Conservation (phyloP, 2,797 vertebrate species). For the Rhabdophis nuchalis region DNA sequence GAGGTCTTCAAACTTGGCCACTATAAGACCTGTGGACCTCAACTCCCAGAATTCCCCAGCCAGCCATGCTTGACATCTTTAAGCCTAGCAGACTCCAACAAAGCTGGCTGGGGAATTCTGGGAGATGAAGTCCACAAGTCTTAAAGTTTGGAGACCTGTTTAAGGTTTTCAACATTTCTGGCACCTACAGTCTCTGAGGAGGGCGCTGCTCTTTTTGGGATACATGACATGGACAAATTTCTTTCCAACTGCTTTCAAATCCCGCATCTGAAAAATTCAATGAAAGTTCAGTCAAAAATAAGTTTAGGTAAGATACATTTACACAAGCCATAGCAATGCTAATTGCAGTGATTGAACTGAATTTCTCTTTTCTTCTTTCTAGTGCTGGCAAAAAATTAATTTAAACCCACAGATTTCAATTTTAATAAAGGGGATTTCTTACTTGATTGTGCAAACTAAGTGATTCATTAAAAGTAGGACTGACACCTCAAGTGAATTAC, state of each 20-base stretch:
- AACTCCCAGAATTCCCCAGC: no score
- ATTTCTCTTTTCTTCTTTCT: background rate
- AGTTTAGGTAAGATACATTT: background rate
- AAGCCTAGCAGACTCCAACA: no score
- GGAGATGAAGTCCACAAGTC: no score
- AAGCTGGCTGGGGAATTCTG: no score
- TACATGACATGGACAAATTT: slow-evolving; percentile 97
- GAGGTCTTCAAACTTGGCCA: no score
- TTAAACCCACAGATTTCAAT: background rate
- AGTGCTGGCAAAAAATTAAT: background rate
- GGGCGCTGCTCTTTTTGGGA: slow-evolving; percentile 85
- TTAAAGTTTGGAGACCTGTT: no score
- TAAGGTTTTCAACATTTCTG: background rate
- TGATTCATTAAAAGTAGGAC: background rate
- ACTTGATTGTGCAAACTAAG: background rate
- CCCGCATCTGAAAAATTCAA: slow-evolving; percentile 80
- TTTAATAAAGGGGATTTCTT: background rate
- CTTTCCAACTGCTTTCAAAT: slow-evolving; percentile 91
- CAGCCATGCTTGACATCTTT: no score
- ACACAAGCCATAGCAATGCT: background rate
- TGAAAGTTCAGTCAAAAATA: background rate
- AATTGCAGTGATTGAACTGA: background rate
- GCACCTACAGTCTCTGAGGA: slow-evolving; percentile 90
- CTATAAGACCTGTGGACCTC: no score
- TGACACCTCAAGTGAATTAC: background rate